phyloP scores from a whole-genome alignment of 2,113 vertebrate species.

The Zeus faber region DNA sequence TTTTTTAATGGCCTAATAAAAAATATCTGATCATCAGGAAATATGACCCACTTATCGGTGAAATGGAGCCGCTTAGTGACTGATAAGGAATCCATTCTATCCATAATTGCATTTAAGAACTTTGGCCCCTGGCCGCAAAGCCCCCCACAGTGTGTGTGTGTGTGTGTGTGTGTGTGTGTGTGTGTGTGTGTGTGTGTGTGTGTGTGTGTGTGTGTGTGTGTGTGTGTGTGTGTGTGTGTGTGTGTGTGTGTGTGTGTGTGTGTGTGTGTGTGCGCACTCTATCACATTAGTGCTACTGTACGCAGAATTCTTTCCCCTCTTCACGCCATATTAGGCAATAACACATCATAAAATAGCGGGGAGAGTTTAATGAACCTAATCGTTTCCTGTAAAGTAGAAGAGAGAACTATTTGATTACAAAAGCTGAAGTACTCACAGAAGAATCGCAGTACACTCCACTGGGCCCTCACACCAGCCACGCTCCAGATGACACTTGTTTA shows the following conservation, averaged over 20 bases:
- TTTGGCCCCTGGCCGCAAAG: conserved; percentile 61
- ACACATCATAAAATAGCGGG: conserved; percentile 55
- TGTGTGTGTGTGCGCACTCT: too few relatives aligned
- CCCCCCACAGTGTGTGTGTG: conserved; percentile 34
- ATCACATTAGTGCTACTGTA: conserved; percentile 51
- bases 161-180: too few relatives aligned
- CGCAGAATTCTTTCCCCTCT: conserved; percentile 44
- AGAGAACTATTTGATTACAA: conserved; percentile 46
- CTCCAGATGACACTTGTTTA: conserved; percentile 7
- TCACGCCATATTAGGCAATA: conserved; percentile 65
- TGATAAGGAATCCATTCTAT: conserved; percentile 66
- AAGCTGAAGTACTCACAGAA: conserved; percentile 38
- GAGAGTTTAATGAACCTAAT: conserved; percentile 64
- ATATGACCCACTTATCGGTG: conserved; percentile 46
- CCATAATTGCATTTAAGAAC: conserved; percentile 68
- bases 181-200: too few relatives aligned
- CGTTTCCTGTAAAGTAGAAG: conserved; percentile 47
- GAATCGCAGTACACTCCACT: conserved; percentile 13
- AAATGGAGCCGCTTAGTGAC: conserved; percentile 46
- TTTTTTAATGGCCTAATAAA: too few relatives aligned
- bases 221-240: too few relatives aligned
- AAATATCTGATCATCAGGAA: too few relatives aligned
- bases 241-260: too few relatives aligned
- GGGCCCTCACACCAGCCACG: not conserved
- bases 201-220: too few relatives aligned